Conservation (phyloP, 2,888 invertebrate genomes). For the Phengaris arion region DNA sequence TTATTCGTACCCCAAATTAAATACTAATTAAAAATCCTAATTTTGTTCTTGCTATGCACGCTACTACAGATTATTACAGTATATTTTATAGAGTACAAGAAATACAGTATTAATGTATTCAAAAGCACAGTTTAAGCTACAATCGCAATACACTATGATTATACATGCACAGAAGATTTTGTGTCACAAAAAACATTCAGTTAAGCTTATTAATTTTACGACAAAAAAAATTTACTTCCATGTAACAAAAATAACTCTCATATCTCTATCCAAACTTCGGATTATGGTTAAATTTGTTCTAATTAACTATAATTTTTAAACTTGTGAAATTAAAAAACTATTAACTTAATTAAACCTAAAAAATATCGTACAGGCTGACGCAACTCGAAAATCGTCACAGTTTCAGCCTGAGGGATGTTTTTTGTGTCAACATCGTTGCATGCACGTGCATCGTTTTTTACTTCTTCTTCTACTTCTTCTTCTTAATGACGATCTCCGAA, state of each 20-base stretch:
- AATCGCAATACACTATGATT: neutral
- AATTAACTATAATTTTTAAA: too few relatives aligned
- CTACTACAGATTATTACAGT: neutral
- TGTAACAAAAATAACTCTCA: neutral
- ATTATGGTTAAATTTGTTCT: too few relatives aligned
- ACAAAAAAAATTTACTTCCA: neutral
- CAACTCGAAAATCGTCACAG: too few relatives aligned
- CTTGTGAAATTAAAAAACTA: too few relatives aligned
- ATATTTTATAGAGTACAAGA: neutral
- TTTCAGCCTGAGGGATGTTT: too few relatives aligned
- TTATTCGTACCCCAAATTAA: constrained; percentile 1
- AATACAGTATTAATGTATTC: neutral
- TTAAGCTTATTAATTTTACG: constrained; percentile 2
- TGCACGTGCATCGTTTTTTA: too few relatives aligned
- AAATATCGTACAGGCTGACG: too few relatives aligned
- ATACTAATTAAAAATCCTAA: neutral
- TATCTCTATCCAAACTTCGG: too few relatives aligned
- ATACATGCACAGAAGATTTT: neutral
- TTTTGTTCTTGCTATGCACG: neutral
- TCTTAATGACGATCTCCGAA: too few relatives aligned
- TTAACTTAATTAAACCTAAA: too few relatives aligned
- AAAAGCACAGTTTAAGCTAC: neutral
- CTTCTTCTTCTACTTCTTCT: too few relatives aligned
- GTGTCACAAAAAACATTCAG: neutral
- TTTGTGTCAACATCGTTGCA: too few relatives aligned